Base-by-base conservation (phyloP, 2,888 invertebrate species). In the Phrixothrix hirtus region DNA sequence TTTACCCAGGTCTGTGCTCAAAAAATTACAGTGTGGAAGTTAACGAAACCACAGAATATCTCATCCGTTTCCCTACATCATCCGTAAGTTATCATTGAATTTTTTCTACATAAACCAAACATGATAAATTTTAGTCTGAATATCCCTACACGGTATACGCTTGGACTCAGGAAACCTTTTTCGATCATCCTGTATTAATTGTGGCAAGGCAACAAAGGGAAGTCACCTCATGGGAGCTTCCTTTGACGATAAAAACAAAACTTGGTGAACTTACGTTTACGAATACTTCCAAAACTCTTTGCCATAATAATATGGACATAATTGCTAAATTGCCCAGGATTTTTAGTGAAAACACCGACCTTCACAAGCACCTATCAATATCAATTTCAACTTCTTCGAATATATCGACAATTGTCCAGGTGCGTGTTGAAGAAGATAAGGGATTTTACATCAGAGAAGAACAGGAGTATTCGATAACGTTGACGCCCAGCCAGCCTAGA, bases 181-280 rank as follows among this genome's bases (percentile, higher is more conserved):
- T 12, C 11, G 25, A 30, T 17, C 42, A 43, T 34, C 53, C 53
- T 7, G 16, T 53, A 2, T 38, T 48, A 12, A 81, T 89, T 48
- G 87, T 88, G 0, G 85, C 87, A 0, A 75, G 85, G 16, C 88
- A 89, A 67, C 85, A 86, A 60, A 82, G 82, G 70, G 78, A 80
- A 76, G 66, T 61, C 4, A 51, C 56, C 1, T 63, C 66, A 0
- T 67, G 67, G 68, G 56, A 67, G 49, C 32, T 67, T 10, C 68
- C 68, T 1, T 30, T 65, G 30, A 14, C 57, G 12, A 59, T 65
- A 11, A 44, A 55, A 11, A 29, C 53, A 9, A 34, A 27, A 12
- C n/a, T 27, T 6, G 49, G 47, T 9, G 26, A 76, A 46, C 76
- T 77, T 29, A 75, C 77, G 57, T 81, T 81, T 68, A 73, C 71